Evolutionary conservation across 2,888 invertebrate genomes (phyloP), one percentile per base, ranked within the genome.

Genomic region (Drosophila acutilabella): DNA sequence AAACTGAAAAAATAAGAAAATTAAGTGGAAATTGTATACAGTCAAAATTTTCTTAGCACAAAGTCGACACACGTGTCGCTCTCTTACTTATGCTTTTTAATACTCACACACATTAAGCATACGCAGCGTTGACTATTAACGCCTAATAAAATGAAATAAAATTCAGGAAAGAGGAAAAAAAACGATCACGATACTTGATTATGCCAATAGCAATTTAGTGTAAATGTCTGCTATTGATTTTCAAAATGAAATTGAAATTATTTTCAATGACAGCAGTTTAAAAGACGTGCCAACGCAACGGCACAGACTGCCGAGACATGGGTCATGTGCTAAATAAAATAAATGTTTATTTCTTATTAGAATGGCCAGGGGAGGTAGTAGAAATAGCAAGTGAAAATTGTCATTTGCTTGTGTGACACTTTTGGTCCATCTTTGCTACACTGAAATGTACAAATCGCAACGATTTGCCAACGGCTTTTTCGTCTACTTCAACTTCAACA

Each of bases 161-260:
- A 23, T 23, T n/a, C 23, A 16, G 16, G 47, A 33, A 33, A 33
- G 18, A 20, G 41, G n/a, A 14, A 45, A 30, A 40, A 13, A 47
- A 3, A 26, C 4, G 36, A 30, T 8, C n/a, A 53, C 26, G 16
- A 45, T 50, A 52, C 57, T 64, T 72, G 20, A 47, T 52, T 40
- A 44, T 59, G 70, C 44, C 62, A 79, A 59, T 71, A 60, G 47
- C 44, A 58, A 62, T 65, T 70, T 65, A 61, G 53, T 78, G 73
- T 44, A 52, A 80, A 80, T 73, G 78, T 68, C 69, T 45, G 30
- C 40, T 71, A 64, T 75, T 60, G 78, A 65, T 75, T 74, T 71
- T 18, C n/a, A 4, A 40, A 80, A 73, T 74, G 59, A 80, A 82
- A 84, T 84, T 80, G 85, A 84, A 84, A 84, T 81, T 74, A 80